Conservation (phyloP, 1,140 invertebrate genomes). For the Drosophila baimaii region DNA sequence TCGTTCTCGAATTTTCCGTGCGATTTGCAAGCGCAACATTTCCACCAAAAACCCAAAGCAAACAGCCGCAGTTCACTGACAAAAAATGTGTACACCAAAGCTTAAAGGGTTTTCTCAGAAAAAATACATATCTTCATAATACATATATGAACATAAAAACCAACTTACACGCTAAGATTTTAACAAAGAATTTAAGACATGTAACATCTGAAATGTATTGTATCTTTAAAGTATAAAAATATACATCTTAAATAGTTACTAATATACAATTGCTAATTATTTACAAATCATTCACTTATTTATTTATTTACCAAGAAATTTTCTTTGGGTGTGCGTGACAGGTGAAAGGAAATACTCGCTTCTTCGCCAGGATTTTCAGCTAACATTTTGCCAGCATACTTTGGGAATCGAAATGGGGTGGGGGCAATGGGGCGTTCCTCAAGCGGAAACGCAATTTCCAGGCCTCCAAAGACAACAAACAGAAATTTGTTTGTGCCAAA, state of each 20-base stretch:
- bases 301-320: background rate
- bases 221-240: no score
- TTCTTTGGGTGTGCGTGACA: background rate
- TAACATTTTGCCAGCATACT: slow-evolving; percentile 39
- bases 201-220: no score
- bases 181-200: no score
- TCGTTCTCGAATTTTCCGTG: slow-evolving; percentile 72
- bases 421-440: slow-evolving; percentile 40
- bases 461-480: slow-evolving; percentile 78
- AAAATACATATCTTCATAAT: no score
- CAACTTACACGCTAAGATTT: no score
- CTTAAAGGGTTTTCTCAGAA: background rate
- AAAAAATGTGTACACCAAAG: background rate
- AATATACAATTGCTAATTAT: background rate
- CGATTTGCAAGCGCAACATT: slow-evolving; percentile 79
- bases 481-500: slow-evolving; percentile 79
- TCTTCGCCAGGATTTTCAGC: slow-evolving; percentile 28
- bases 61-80: slow-evolving; percentile 41
- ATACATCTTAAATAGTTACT: background rate
- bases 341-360: slow-evolving; percentile 16
- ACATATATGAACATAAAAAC: no score
- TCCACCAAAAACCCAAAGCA: slow-evolving; percentile 74
- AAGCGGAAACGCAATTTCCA: slow-evolving; percentile 79
- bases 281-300: no score
- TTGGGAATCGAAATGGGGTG: slow-evolving; percentile 11